Evolutionary conservation across 2,888 invertebrate species (phyloP).

Genomic region (Baronia brevicornis): DNA sequence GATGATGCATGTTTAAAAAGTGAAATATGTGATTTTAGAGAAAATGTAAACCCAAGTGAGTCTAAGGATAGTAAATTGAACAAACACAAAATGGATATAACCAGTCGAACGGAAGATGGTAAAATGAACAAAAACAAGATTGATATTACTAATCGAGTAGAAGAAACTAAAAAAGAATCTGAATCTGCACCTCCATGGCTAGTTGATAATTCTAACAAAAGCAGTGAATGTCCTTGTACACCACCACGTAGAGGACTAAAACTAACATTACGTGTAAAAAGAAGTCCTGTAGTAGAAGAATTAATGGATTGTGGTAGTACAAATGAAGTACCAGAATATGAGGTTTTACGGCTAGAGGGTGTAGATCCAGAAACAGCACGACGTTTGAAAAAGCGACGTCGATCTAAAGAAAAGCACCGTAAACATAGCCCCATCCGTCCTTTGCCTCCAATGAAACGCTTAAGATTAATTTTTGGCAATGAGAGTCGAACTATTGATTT

Average conservation of each 20-base stretch:
- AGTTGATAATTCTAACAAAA: slow-evolving; percentile 62
- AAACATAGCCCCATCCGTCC: slow-evolving; percentile 73
- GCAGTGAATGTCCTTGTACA: slow-evolving; percentile 71
- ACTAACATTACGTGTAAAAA: slow-evolving; percentile 89
- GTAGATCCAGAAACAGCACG: slow-evolving; percentile 75
- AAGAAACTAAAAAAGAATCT: slow-evolving; percentile 57
- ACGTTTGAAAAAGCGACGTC: slow-evolving; percentile 73
- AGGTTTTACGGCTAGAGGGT: slow-evolving; percentile 88
- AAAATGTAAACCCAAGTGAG: slow-evolving; percentile 71
- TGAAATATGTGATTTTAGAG: slow-evolving; percentile 68
- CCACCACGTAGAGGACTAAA: slow-evolving; percentile 81
- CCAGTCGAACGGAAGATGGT: slow-evolving; percentile 49
- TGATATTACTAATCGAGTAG: slow-evolving; percentile 47
- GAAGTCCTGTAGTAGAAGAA: slow-evolving; percentile 90
- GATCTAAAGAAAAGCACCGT: slow-evolving; percentile 64
- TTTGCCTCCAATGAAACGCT: slow-evolving; percentile 86
- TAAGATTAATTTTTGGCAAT: slow-evolving; percentile 91
- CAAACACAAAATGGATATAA: slow-evolving; percentile 54
- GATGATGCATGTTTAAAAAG: slow-evolving; percentile 55
- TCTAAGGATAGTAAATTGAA: slow-evolving; percentile 53
- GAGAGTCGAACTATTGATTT: slow-evolving; percentile 92
- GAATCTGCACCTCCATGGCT: slow-evolving; percentile 59
- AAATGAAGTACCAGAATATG: slow-evolving; percentile 86
- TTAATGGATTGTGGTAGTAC: slow-evolving; percentile 84
- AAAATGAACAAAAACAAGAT: slow-evolving; percentile 58